Conservation (phyloP, 2,888 invertebrate species). For the Chrysodeixis includens region DNA sequence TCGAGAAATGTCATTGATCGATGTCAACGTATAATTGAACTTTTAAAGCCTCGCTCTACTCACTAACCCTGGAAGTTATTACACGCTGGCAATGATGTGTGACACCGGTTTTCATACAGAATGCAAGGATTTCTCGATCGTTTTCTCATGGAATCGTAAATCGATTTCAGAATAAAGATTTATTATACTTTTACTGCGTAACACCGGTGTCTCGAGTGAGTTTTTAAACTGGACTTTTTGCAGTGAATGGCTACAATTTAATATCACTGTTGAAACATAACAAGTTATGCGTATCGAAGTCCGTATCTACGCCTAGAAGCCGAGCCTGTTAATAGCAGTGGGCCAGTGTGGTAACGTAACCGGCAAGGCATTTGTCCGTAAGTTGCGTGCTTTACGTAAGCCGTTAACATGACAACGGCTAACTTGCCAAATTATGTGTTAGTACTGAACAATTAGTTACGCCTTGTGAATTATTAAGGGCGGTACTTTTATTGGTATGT, state of each 20-base stretch:
- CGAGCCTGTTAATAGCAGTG: slow-evolving; percentile 68
- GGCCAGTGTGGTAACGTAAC: slow-evolving; percentile 72
- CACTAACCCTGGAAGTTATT: slow-evolving; percentile 21
- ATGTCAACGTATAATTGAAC: slow-evolving; percentile 16
- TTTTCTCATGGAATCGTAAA: slow-evolving; percentile 24
- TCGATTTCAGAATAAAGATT: slow-evolving; percentile 31
- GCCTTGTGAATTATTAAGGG: slow-evolving; percentile 82
- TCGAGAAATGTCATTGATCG: slow-evolving; percentile 19
- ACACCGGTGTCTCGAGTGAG: slow-evolving; percentile 60
- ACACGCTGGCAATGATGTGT: slow-evolving; percentile 17
- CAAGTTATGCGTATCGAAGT: slow-evolving; percentile 71
- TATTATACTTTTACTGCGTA: slow-evolving; percentile 41
- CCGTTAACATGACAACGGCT: slow-evolving; percentile 76
- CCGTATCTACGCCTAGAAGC: slow-evolving; percentile 62
- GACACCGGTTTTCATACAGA: slow-evolving; percentile 17
- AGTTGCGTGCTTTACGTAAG: slow-evolving; percentile 79
- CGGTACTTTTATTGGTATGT: slow-evolving; percentile 65
- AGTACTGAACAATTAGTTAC: slow-evolving; percentile 78
- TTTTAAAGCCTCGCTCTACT: slow-evolving; percentile 25
- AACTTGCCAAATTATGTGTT: slow-evolving; percentile 71
- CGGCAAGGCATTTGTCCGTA: slow-evolving; percentile 68
- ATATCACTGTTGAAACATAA: slow-evolving; percentile 70
- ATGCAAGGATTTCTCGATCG: slow-evolving; percentile 22
- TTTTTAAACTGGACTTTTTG: slow-evolving; percentile 70
- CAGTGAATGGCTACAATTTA: slow-evolving; percentile 69